phyloP scores from a whole-genome alignment of 2,888 invertebrate species.

The Sphecodes monilicornis region DNA sequence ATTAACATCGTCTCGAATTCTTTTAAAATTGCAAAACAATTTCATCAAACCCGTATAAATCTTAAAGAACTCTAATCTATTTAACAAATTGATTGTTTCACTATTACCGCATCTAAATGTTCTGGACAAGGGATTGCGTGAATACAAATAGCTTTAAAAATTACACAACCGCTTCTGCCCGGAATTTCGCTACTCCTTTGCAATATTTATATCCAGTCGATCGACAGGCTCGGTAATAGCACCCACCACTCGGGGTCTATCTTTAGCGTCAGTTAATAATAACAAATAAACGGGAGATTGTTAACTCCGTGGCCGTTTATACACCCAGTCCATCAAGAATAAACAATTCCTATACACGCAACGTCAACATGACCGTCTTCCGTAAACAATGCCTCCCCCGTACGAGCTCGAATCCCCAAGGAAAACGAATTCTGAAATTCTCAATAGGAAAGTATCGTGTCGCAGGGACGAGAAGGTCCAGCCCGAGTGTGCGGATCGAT shows the following conservation, averaged over 20 bases:
- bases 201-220: background rate
- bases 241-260: background rate
- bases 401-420: conserved; percentile 37
- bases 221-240: background rate
- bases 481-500: conserved; percentile 65
- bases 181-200: background rate
- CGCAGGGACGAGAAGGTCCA: conserved; percentile 51
- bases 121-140: background rate
- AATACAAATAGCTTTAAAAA: background rate
- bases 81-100: no score
- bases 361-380: background rate
- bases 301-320: background rate
- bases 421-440: conserved; percentile 20
- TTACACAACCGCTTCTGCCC: background rate
- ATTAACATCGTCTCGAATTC: no score
- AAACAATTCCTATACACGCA: background rate
- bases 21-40: no score
- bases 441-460: conserved; percentile 29
- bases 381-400: conserved; percentile 3
- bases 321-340: background rate
- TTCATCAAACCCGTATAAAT: no score
- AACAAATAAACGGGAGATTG: background rate
- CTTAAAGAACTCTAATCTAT: no score
- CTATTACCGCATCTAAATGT: background rate
- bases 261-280: conserved; percentile 3